Evolutionary conservation across 2,888 invertebrate species (phyloP), one percentile per base, ranked within the genome.

Genomic region (Poecilobothrus nobilitatus): DNA sequence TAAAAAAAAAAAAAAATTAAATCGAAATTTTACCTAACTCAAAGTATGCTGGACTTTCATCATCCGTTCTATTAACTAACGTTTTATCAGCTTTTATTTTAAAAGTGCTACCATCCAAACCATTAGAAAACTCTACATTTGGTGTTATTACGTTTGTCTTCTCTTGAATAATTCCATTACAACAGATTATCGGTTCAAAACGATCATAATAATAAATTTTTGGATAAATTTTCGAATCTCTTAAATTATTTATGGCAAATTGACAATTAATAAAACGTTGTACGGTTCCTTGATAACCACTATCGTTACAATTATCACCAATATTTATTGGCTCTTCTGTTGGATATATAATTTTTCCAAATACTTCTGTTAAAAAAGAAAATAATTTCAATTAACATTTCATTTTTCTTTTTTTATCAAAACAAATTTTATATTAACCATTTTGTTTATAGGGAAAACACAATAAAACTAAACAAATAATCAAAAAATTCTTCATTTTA

Each of bases 141-240:
- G 41, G 7, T 41, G 7, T n/a, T 6, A 6, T 12, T 53, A 53
- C 18, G 3, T 6, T 18, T 12, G 15, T 53, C 2, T 53, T 18
- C 3, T 18, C 15, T 41, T 62, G 63, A 64, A 64, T 8, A 21
- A 4, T 21, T 63, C 15, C 21, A 22, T 20, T 65, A 41, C 67
- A 69, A 62, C 69, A 69, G 62, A 67, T 62, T 4, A 69, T 62
- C 12, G 67, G n/a, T 21, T 65, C 67, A 20, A 12, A 44, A 21
- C 63, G 37, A 21, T 62, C 41, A 27, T 65, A 69, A 18, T 22
- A 61, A 65, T 67, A 69, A 67, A 69, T 69, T 21, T 44, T 22
- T 41, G 53, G 53, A 53, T 53, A 53, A 53, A 53, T 53, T 15
- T 53, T 53, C 2, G n/a, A 9, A 6, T 53, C 53, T n/a, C 18